phyloP scores from a whole-genome alignment of 2,113 vertebrate genomes.

The Pelecanoides urinatrix region DNA sequence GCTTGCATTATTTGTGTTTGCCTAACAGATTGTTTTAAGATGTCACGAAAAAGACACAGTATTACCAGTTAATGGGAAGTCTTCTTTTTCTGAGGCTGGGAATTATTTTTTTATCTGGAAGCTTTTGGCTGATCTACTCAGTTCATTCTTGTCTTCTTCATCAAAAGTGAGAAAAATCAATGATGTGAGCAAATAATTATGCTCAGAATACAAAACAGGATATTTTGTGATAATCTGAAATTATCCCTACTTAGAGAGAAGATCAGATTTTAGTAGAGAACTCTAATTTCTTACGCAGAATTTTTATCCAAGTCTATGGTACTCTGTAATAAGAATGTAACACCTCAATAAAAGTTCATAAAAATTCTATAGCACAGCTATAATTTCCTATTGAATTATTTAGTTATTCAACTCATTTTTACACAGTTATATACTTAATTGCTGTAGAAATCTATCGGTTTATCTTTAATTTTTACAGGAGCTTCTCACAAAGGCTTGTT shows the following conservation, averaged over 20 bases:
- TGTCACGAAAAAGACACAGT: neutral
- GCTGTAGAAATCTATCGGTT: neutral
- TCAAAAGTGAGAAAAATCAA: neutral
- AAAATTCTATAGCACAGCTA: slow-evolving; percentile 22
- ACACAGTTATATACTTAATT: slow-evolving; percentile 19
- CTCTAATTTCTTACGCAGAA: neutral
- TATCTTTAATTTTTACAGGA: slow-evolving; percentile 10
- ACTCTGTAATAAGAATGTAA: neutral
- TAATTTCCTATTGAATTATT: slow-evolving; percentile 51
- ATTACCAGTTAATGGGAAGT: neutral
- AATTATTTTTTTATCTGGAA: neutral
- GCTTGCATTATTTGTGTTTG: neutral
- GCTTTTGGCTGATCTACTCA: neutral
- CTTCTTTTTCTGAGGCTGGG: neutral
- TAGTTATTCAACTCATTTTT: slow-evolving; percentile 35
- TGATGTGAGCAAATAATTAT: neutral
- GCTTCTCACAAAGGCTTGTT: slow-evolving; percentile 4
- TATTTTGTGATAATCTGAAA: neutral
- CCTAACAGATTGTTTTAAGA: neutral
- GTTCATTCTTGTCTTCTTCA: neutral
- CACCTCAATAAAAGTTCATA: slow-evolving; percentile 40
- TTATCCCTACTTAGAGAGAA: neutral
- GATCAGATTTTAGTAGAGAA: neutral
- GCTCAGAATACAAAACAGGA: neutral
- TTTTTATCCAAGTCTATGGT: neutral